Evolutionary conservation across 2,797 vertebrate species (phyloP).

Genomic region (Gila robusta): DNA sequence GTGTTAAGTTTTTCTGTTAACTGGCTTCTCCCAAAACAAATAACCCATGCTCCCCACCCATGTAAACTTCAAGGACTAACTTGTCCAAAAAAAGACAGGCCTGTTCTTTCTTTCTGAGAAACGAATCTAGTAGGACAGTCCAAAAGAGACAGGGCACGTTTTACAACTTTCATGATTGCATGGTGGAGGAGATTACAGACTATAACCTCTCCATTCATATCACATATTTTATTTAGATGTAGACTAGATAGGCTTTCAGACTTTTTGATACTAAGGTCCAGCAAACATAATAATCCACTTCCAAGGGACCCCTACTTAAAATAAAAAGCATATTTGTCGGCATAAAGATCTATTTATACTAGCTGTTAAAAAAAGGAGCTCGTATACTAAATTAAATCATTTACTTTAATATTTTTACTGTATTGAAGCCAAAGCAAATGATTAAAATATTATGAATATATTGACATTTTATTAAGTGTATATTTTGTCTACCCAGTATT

Average conservation of each 20-base stretch:
- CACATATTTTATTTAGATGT: not conserved
- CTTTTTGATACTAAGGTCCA: not conserved
- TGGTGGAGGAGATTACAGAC: slow-evolving; percentile 28
- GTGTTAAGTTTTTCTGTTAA: not conserved
- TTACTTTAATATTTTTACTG: not conserved
- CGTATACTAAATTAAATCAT: not conserved
- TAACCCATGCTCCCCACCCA: not conserved
- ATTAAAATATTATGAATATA: not conserved
- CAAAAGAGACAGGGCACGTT: not conserved
- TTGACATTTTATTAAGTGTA: not conserved
- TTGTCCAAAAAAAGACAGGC: not conserved
- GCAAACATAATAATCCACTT: not conserved
- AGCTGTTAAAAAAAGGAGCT: not conserved
- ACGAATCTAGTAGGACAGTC: not conserved
- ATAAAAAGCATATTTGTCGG: not conserved
- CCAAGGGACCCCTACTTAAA: not conserved
- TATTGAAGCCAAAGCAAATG: not conserved
- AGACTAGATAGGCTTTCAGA: not conserved
- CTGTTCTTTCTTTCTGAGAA: slow-evolving; percentile 33
- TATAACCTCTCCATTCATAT: not conserved
- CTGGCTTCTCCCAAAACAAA: slow-evolving; percentile 6
- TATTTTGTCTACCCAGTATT: no score
- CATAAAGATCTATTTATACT: not conserved
- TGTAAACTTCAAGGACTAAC: slow-evolving; percentile 19
- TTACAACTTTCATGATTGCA: slow-evolving; percentile 41